phyloP scores from a whole-genome alignment of 2,888 invertebrate genomes.

The Agrotis puta region DNA sequence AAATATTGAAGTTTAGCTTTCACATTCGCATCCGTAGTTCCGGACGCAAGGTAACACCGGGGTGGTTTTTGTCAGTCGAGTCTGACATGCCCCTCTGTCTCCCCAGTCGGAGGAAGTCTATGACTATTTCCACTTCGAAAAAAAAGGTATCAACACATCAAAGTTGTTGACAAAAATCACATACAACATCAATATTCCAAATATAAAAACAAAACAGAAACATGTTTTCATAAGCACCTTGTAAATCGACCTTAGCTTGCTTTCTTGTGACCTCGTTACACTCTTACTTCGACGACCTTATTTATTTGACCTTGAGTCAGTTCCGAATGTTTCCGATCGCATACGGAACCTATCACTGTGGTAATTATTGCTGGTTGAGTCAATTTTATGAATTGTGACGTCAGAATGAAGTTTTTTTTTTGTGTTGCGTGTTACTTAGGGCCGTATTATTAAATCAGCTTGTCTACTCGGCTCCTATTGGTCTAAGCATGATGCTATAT shows the following conservation, averaged over 20 bases:
- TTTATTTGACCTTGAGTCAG: constrained; percentile 53
- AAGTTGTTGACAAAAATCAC: not conserved
- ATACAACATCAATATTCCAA: not conserved
- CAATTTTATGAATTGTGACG: constrained; percentile 38
- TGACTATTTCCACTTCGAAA: too few species aligned
- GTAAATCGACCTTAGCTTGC: constrained; percentile 58
- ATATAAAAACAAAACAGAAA: constrained; percentile 35
- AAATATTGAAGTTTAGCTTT: too few species aligned
- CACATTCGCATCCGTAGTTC: too few species aligned
- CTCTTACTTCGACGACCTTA: constrained; percentile 61
- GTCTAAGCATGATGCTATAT: too few species aligned
- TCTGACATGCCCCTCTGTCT: too few species aligned
- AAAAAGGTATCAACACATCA: too few species aligned
- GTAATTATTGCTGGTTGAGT: constrained; percentile 26
- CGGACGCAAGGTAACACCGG: too few species aligned
- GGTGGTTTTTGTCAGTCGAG: too few species aligned
- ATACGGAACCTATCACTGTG: constrained; percentile 60
- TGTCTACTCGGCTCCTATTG: too few species aligned
- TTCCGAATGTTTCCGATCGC: constrained; percentile 52
- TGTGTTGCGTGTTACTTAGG: too few species aligned
- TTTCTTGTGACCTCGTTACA: constrained; percentile 61
- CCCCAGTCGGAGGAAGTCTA: too few species aligned
- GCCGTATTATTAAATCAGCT: too few species aligned
- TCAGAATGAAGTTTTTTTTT: not conserved
- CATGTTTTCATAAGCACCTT: constrained; percentile 54